These are phyloP conservation scores for Epistrophella euchroma DNA, from an alignment of 2,888 invertebrate species.

Conservation along the genomic window DNA sequence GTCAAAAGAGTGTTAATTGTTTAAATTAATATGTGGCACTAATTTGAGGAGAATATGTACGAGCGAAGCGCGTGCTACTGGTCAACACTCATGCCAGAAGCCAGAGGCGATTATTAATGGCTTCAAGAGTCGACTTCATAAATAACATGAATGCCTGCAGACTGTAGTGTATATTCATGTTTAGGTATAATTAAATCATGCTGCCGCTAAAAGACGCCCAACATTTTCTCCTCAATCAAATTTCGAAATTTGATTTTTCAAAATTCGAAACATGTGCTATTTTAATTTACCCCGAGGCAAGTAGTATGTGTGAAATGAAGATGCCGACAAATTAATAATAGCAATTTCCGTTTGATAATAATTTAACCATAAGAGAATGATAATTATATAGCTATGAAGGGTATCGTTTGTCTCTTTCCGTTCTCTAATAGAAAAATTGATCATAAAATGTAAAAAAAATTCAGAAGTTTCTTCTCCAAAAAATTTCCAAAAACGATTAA, in stretches of 20 bases:
- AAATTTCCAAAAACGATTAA: too few species aligned
- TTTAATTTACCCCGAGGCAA: not conserved
- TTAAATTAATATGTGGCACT: constrained; percentile 69
- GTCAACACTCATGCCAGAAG: constrained; percentile 26
- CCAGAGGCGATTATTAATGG: not conserved
- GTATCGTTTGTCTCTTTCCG: not conserved
- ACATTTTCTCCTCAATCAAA: constrained; percentile 59
- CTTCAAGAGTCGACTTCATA: constrained; percentile 2
- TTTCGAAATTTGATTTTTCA: constrained; percentile 58
- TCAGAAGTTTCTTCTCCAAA: too few species aligned
- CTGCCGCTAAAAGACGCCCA: not conserved
- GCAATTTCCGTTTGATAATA: not conserved
- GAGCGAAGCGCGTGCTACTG: constrained; percentile 34
- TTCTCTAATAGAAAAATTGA: not conserved
- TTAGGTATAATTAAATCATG: constrained; percentile 57
- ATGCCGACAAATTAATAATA: not conserved
- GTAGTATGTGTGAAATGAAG: not conserved
- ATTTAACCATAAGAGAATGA: not conserved
- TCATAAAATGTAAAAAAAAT: too few species aligned
- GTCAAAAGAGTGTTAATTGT: constrained; percentile 59
- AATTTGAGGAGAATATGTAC: constrained; percentile 32
- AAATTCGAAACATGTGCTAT: constrained; percentile 43
- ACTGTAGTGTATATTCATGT: constrained; percentile 34
- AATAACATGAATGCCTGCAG: constrained; percentile 62
- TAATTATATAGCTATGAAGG: too few species aligned